Base-by-base conservation (phyloP, 1,140 invertebrate species). In the Epicauta chinensis region DNA sequence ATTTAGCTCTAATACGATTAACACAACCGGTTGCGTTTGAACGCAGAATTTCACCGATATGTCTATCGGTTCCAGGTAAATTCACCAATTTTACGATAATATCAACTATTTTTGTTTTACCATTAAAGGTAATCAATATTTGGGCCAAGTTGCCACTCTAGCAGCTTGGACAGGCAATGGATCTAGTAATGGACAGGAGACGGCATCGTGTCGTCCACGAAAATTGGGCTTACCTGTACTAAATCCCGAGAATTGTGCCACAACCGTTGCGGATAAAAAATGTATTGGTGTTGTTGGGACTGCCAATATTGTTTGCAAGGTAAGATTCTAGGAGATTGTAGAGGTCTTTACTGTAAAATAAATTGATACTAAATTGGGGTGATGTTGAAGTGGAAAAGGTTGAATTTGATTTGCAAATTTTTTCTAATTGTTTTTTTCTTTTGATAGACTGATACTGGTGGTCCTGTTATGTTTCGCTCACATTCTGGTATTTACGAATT, bases 1-100 rank as follows among this genome's bases (percentile, higher is more conserved):
- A 84, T 66, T 69, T 84, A 23, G 81, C 80, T 2, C 54, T 85
- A 12, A 58, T 84, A 4, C 73, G 71, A 38, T 63, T 84, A 5
- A 73, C 70, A 48, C 66, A 71, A 15, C 69, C 73, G 5, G 73
- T 77, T 2, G 61, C 68, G 34, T 77, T 82, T 49, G 76, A 75
- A 31, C 70, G 71, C 43, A 66, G 72, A 34, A 72, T 83, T 52
- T 67, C 68, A 3, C 81, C 81, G 0, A 73, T 83, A 15, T 83
- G 81, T 59, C 59, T 84, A 40, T 75, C 79, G 3, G 70, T 75
- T 38, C 66, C 71, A 51, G 75, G 77, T 76, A 58, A 50, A 58
- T 68, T 51, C 12, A 30, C 5, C 11, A 12, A 30, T 49, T 49
- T 34, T 11, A 6, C 13, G 16, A 17, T 14, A 13, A 17, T 4